A percentile compares a stretch with the other conserved stretches of the same genome.
Evolutionary conservation across 2,113 vertebrate species (phyloP).

Genomic region (Penelope pileata): DNA sequence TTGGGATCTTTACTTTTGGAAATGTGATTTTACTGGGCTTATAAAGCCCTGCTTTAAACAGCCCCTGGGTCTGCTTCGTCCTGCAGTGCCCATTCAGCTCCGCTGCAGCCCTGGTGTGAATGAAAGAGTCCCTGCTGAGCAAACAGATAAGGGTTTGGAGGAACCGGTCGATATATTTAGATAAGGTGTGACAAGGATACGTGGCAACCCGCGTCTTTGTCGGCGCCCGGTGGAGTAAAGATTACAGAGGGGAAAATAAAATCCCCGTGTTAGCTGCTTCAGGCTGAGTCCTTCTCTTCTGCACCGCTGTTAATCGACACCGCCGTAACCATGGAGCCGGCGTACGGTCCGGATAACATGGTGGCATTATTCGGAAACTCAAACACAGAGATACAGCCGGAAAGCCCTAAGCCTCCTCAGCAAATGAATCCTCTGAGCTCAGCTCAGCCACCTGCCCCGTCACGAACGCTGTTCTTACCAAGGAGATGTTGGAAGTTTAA

Average conservation of each 20-base stretch:
- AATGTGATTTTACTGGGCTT: background rate
- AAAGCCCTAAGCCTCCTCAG: constrained; percentile 22
- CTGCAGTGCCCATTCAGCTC: constrained; percentile 22
- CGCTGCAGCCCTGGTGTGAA: background rate
- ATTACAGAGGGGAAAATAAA: constrained; percentile 1
- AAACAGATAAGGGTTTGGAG: constrained; percentile 54
- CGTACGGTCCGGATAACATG: constrained; percentile 22
- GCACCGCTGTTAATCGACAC: background rate
- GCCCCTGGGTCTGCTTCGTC: background rate
- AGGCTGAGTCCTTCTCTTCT: constrained; percentile 30
- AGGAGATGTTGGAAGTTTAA: constrained; percentile 13
- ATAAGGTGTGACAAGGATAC: constrained; percentile 49
- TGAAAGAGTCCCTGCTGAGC: constrained; percentile 36
- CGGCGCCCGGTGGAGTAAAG: background rate
- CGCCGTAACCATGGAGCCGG: constrained; percentile 5
- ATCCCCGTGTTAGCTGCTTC: background rate
- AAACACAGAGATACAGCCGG: constrained; percentile 5
- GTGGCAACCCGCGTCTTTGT: constrained; percentile 43
- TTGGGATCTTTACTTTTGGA: background rate
- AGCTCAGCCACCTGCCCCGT: constrained; percentile 33
- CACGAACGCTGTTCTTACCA: background rate
- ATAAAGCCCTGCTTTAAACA: background rate
- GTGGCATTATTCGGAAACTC: constrained; percentile 19
- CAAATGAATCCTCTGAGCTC: constrained; percentile 44
- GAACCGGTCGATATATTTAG: constrained; percentile 62